Conservation (phyloP, 2,113 vertebrate species). For the Cheilinus undulatus region DNA sequence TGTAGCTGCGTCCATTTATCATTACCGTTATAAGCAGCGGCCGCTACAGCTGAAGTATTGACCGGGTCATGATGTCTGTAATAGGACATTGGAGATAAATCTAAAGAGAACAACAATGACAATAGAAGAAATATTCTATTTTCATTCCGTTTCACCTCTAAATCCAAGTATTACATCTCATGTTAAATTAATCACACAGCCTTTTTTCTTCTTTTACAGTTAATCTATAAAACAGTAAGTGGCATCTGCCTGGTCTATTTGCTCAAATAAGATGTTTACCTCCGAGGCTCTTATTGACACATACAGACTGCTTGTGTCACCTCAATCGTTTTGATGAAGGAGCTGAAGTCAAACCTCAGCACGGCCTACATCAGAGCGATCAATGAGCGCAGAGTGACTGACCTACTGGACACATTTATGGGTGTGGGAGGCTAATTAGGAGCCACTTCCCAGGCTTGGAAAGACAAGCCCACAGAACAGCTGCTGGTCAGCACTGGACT, state of each 20-base stretch:
- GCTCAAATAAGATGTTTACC: conserved; percentile 31
- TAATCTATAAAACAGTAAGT: conserved; percentile 11
- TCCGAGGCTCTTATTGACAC: conserved; percentile 60
- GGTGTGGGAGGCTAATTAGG: conserved; percentile 88
- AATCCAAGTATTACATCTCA: conserved; percentile 29
- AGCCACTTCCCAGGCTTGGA: conserved; percentile 83
- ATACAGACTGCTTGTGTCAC: conserved; percentile 60
- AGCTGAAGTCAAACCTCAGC: conserved; percentile 69
- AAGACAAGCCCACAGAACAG: conserved; percentile 80
- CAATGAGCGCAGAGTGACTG: conserved; percentile 79
- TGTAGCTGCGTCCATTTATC: conserved; percentile 86
- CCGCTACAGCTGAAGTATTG: conserved; percentile 74
- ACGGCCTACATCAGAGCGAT: conserved; percentile 76
- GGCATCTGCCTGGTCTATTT: conserved; percentile 2
- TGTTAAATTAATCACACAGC: conserved; percentile 13
- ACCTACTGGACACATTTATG: conserved; percentile 84
- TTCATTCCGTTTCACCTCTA: conserved; percentile 44
- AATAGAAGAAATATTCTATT: conserved; percentile 30
- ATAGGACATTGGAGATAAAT: conserved; percentile 74
- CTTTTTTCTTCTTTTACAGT: not conserved
- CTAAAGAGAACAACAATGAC: conserved; percentile 52
- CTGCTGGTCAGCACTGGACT: conserved; percentile 85
- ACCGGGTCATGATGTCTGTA: conserved; percentile 70
- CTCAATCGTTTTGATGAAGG: conserved; percentile 72
- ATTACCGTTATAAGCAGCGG: conserved; percentile 72